These are phyloP conservation scores for Callipepla squamata DNA, from an alignment of 2,113 vertebrate species.

Conservation along the genomic window DNA sequence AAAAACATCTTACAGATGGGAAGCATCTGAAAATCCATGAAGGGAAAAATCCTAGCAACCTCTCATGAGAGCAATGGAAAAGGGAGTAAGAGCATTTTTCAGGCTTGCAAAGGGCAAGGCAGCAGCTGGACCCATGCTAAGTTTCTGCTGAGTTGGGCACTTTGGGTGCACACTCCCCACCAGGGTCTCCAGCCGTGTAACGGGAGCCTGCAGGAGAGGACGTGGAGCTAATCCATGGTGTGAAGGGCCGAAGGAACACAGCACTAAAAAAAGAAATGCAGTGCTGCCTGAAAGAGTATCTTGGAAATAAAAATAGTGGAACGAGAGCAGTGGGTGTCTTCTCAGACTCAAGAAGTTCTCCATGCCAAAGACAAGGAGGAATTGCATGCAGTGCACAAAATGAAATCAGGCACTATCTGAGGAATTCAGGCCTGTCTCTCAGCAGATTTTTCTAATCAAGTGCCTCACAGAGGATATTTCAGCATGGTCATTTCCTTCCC, in stretches of 20 bases:
- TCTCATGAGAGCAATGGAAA: neutral
- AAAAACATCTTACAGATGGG: neutral
- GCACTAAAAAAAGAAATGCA: constrained; percentile 75
- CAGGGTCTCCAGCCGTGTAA: constrained; percentile 45
- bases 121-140: constrained; percentile 17
- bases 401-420: constrained; percentile 65
- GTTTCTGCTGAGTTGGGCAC: constrained; percentile 28
- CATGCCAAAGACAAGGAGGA: constrained; percentile 66
- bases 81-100: constrained; percentile 16
- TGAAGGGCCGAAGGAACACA: constrained; percentile 59
- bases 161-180: constrained; percentile 3
- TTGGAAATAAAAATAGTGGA: constrained; percentile 80
- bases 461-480: constrained; percentile 43
- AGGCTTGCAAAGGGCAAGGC: constrained; percentile 18
- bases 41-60: constrained; percentile 26
- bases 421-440: constrained; percentile 71
- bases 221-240: constrained; percentile 64
- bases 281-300: constrained; percentile 73
- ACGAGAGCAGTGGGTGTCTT: constrained; percentile 74
- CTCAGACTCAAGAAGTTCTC: constrained; percentile 66
- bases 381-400: constrained; percentile 58
- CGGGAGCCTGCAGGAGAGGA: constrained; percentile 34
- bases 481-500: constrained; percentile 21
- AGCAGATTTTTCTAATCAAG: constrained; percentile 67
- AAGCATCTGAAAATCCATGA: neutral